These are phyloP conservation scores for Hyppa rectilinea DNA, from an alignment of 2,888 invertebrate genomes.

Conservation along the genomic window DNA sequence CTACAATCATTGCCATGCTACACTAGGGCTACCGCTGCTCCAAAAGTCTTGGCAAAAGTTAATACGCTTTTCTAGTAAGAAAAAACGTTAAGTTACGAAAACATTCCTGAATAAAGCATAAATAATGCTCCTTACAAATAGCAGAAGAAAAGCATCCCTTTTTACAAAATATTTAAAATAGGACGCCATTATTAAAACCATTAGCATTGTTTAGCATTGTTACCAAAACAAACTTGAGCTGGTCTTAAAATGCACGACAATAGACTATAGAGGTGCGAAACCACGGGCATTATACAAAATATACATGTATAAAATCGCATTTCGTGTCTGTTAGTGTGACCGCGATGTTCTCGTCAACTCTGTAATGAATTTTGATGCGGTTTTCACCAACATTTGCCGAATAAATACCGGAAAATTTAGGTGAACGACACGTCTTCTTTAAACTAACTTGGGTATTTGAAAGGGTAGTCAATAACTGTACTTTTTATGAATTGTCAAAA, in stretches of 20 bases:
- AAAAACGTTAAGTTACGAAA: not conserved
- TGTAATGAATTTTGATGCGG: too few relatives aligned
- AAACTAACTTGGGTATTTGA: too few relatives aligned
- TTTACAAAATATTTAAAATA: constrained; percentile 67
- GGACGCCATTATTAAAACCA: constrained; percentile 72
- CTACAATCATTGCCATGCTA: too few relatives aligned
- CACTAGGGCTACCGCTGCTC: too few relatives aligned
- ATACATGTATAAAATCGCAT: not conserved
- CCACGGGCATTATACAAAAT: constrained; percentile 61
- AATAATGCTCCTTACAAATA: constrained; percentile 37
- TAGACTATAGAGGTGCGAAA: constrained; percentile 72
- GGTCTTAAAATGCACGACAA: constrained; percentile 75
- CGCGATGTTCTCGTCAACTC: too few relatives aligned
- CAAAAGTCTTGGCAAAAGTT: not conserved
- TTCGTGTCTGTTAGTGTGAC: not conserved
- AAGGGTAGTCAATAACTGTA: too few relatives aligned
- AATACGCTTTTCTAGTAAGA: not conserved
- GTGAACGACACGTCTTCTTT: too few relatives aligned
- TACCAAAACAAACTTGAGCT: constrained; percentile 74
- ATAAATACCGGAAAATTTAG: not conserved
- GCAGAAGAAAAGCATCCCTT: constrained; percentile 51
- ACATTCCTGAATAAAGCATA: constrained; percentile 9
- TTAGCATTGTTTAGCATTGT: constrained; percentile 74
- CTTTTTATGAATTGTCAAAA: too few relatives aligned
- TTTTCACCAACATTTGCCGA: not conserved